phyloP scores from a whole-genome alignment of 2,888 invertebrate genomes.

The Chalcis sispes region DNA sequence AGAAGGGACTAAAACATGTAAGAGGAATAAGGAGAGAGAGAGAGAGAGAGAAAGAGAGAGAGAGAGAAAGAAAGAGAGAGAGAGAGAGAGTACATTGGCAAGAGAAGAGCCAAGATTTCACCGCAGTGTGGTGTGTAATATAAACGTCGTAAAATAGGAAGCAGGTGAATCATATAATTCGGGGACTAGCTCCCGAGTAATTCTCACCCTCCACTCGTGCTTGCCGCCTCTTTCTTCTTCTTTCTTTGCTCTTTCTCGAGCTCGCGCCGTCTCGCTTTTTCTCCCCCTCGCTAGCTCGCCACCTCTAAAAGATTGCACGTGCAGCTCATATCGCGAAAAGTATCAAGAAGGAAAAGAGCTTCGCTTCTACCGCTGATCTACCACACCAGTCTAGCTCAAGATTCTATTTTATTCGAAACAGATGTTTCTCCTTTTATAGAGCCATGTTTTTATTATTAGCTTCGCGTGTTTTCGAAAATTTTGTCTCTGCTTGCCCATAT shows the following conservation, averaged over 20 bases:
- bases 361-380: constrained; percentile 37
- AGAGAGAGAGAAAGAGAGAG: constrained; percentile 3
- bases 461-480: constrained; percentile 32
- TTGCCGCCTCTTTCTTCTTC: constrained; percentile 8
- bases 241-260: constrained; percentile 27
- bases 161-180: constrained; percentile 76
- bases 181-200: constrained; percentile 69
- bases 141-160: constrained; percentile 76
- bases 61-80: constrained; percentile 46
- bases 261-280: constrained; percentile 54
- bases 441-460: constrained; percentile 56
- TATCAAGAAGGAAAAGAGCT: constrained; percentile 51
- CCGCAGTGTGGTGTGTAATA: constrained; percentile 70
- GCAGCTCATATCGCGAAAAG: constrained; percentile 68
- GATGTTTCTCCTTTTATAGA: constrained; percentile 55
- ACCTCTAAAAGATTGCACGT: constrained; percentile 64
- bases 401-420: constrained; percentile 58
- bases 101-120: constrained; percentile 68
- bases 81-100: too few species aligned
- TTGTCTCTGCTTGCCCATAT: not conserved
- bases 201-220: constrained; percentile 63
- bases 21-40: constrained; percentile 28
- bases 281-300: constrained; percentile 50
- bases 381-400: constrained; percentile 10
- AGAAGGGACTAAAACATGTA: constrained; percentile 42